A percentile compares a stretch with the other conserved stretches of the same genome.
Evolutionary conservation across 2,888 invertebrate species (phyloP).

Genomic region (Calephelis perditalis): DNA sequence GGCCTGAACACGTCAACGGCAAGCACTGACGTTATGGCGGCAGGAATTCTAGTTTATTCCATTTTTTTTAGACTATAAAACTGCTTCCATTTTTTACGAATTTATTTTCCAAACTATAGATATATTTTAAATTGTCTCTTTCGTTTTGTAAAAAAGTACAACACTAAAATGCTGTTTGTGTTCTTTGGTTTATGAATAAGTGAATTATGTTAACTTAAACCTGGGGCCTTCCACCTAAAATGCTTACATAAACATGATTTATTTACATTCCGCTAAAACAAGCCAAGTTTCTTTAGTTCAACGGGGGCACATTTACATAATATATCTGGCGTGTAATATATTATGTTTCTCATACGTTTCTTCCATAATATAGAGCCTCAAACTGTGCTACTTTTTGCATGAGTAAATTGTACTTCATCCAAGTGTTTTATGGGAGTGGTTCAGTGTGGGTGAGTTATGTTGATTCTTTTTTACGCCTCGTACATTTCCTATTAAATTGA

Average conservation of each 20-base stretch:
- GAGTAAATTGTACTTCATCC: constrained; percentile 14
- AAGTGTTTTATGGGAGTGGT: constrained; percentile 10
- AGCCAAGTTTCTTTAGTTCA: constrained; percentile 35
- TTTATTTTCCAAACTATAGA: too few species aligned
- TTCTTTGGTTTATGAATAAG: constrained; percentile 6
- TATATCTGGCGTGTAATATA: constrained; percentile 48
- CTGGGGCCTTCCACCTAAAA: constrained; percentile 2
- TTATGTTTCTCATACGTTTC: constrained; percentile 39
- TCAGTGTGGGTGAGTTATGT: not conserved
- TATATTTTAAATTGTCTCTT: too few species aligned
- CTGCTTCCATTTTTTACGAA: too few species aligned
- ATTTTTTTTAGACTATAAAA: too few species aligned
- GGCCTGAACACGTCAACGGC: too few species aligned
- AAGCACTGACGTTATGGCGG: too few species aligned
- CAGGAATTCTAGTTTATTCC: too few species aligned
- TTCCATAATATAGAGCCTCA: constrained; percentile 38
- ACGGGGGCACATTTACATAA: constrained; percentile 35
- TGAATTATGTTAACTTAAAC: constrained; percentile 5
- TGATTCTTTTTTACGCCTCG: constrained; percentile 3
- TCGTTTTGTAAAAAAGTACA: not conserved
- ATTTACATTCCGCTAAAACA: constrained; percentile 28
- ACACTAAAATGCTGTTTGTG: not conserved
- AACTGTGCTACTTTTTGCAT: constrained; percentile 39
- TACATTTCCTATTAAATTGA: not conserved
- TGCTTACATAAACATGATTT: constrained; percentile 25